Evolutionary conservation across 2,888 invertebrate genomes (phyloP).

Genomic region (Timandra comae): DNA sequence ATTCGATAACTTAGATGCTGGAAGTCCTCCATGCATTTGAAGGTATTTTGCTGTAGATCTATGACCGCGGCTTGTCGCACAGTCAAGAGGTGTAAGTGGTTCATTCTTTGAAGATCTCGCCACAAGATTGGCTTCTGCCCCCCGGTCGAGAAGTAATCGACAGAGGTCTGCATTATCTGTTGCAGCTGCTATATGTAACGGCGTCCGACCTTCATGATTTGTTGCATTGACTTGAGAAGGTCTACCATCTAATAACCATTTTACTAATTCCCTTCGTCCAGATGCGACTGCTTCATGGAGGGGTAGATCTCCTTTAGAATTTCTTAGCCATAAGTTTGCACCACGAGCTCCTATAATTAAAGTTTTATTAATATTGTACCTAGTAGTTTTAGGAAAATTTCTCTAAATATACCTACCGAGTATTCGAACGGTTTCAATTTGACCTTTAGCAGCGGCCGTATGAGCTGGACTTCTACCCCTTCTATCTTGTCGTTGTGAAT

Average conservation of each 20-base stretch:
- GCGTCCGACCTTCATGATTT: constrained; percentile 94
- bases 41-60: constrained; percentile 94
- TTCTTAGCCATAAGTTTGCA: constrained; percentile 93
- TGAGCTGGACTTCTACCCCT: constrained; percentile 95
- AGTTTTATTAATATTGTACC: constrained; percentile 1
- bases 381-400: too few relatives aligned
- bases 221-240: constrained; percentile 90
- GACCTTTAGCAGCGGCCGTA: constrained; percentile 97
- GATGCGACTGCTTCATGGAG: constrained; percentile 97
- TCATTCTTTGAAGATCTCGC: constrained; percentile 89
- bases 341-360: constrained; percentile 70
- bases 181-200: constrained; percentile 95
- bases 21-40: constrained; percentile 92
- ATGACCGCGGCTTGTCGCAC: constrained; percentile 90
- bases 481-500: constrained; percentile 94
- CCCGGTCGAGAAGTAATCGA: constrained; percentile 88
- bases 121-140: constrained; percentile 90
- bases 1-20: constrained; percentile 81
- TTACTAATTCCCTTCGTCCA: constrained; percentile 90
- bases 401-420: too few relatives aligned
- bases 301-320: constrained; percentile 95
- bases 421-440: constrained; percentile 89
- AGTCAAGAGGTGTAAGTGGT: constrained; percentile 93
- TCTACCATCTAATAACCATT: constrained; percentile 90
- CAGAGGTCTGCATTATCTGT: constrained; percentile 96